These are phyloP conservation scores for Mionectes olivaceus DNA, from an alignment of 2,797 vertebrate species.

Conservation along the genomic window DNA sequence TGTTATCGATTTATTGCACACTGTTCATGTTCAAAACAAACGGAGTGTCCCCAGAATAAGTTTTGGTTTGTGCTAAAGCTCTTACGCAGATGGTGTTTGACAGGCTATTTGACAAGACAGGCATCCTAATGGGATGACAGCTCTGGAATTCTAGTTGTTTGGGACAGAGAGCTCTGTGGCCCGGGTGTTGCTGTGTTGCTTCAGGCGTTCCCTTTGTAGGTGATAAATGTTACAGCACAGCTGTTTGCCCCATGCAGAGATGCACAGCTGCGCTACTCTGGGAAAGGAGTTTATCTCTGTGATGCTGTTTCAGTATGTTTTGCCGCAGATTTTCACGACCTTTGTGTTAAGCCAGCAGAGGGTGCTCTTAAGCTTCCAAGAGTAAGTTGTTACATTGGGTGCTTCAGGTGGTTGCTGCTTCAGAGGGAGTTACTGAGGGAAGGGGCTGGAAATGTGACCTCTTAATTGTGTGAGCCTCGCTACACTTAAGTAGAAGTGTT, in stretches of 20 bases:
- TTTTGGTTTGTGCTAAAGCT: background rate
- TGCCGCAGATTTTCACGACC: background rate
- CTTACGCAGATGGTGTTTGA: background rate
- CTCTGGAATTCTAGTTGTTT: constrained; percentile 32
- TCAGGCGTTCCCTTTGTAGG: constrained; percentile 13
- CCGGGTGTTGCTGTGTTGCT: background rate
- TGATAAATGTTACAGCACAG: background rate
- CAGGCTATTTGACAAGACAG: constrained; percentile 1
- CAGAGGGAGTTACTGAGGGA: background rate
- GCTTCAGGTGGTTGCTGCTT: no score
- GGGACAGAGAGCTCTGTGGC: background rate
- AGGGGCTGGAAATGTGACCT: background rate
- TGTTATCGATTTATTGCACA: constrained; percentile 19
- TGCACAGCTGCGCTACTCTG: background rate
- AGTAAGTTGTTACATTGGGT: accelerated
- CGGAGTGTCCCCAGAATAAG: constrained; percentile 1
- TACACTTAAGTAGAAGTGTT: background rate
- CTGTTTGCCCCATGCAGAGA: background rate
- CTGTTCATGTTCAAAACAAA: background rate
- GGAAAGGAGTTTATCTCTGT: background rate
- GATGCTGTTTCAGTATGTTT: background rate
- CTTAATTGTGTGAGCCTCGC: background rate
- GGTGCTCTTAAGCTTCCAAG: constrained; percentile 23
- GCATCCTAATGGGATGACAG: background rate
- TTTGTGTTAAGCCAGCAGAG: constrained; percentile 32